Evolutionary conservation across 2,113 vertebrate genomes (phyloP).

Genomic region (Bubalus kerabau): DNA sequence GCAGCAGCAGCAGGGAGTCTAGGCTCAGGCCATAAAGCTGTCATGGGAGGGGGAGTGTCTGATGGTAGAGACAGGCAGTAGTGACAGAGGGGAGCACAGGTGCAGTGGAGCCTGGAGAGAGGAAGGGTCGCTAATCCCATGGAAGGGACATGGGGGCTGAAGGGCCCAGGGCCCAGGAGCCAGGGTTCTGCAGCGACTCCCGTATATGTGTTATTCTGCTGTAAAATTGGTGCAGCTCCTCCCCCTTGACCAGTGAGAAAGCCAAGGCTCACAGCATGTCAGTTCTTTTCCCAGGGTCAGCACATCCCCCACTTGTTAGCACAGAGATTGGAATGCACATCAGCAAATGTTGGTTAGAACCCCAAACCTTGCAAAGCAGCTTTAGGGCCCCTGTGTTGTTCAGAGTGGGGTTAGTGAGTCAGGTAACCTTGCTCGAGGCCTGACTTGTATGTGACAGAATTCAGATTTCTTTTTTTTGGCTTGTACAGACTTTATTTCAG

Average conservation of each 20-base stretch:
- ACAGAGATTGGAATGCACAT: not conserved
- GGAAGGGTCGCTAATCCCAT: not conserved
- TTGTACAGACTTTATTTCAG: not conserved
- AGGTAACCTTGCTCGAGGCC: not conserved
- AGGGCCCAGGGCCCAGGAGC: not conserved
- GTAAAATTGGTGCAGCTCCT: not conserved
- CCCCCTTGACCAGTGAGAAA: not conserved
- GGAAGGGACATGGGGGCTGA: not conserved
- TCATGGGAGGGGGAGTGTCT: accelerated
- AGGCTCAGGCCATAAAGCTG: not conserved
- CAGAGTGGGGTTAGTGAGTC: not conserved
- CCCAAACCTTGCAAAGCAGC: not conserved
- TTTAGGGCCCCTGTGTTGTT: not conserved
- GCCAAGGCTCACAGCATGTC: not conserved
- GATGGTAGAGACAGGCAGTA: not conserved
- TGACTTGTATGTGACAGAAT: not conserved
- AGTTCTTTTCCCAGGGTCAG: not conserved
- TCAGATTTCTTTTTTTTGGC: not conserved
- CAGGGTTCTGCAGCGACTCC: not conserved
- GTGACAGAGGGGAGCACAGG: not conserved
- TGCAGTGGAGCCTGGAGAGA: not conserved
- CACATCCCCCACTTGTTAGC: not conserved
- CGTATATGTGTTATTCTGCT: not conserved
- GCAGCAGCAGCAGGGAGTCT: not conserved
- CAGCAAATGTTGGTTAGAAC: not conserved